phyloP scores from a whole-genome alignment of 2,888 invertebrate genomes.

The Ormyrus nitidulus region DNA sequence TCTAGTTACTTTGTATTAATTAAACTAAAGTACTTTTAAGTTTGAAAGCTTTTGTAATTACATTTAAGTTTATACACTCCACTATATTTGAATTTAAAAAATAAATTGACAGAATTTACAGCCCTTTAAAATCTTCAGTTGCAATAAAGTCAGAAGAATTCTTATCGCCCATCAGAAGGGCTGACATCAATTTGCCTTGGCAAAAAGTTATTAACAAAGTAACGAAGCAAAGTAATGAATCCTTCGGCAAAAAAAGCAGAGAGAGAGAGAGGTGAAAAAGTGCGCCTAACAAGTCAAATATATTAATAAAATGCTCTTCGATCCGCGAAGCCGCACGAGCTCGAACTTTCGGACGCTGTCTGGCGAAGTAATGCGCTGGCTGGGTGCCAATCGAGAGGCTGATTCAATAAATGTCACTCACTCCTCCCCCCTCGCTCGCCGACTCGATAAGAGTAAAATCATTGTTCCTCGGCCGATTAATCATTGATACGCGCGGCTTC shows the following conservation, averaged over 20 bases:
- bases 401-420: constrained; percentile 68
- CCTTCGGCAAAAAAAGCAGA: not conserved
- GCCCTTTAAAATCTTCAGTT: too few species aligned
- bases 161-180: too few species aligned
- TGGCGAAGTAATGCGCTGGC: constrained; percentile 61
- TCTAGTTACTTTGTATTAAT: not conserved
- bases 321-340: not conserved
- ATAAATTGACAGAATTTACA: too few species aligned
- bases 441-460: constrained; percentile 52
- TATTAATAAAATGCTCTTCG: constrained; percentile 40
- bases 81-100: too few species aligned
- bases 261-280: not conserved
- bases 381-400: constrained; percentile 60
- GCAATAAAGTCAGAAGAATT: too few species aligned
- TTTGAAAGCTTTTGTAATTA: not conserved
- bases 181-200: too few species aligned
- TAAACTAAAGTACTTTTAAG: too few species aligned
- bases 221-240: too few species aligned
- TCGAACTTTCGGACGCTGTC: constrained; percentile 58
- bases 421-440: constrained; percentile 43
- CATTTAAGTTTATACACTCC: not conserved
- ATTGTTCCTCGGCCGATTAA: constrained; percentile 18
- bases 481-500: constrained; percentile 19
- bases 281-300: constrained; percentile 13
- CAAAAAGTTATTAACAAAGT: too few species aligned